Conservation (phyloP, 2,888 invertebrate species). For the Julus scandinavius region DNA sequence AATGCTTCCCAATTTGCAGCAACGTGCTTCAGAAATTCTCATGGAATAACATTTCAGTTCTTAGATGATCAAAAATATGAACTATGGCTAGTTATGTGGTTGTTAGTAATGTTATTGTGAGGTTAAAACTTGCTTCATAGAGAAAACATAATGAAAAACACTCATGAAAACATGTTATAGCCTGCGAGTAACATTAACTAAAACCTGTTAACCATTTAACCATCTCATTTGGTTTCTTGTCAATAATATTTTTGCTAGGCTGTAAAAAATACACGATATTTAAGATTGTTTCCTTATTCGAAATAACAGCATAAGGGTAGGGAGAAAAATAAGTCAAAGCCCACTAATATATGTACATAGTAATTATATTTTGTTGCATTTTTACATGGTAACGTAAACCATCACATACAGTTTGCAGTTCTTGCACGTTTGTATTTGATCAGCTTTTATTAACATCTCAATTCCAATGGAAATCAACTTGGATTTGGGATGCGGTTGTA, state of each 20-base stretch:
- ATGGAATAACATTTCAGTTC: not conserved
- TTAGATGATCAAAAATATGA: not conserved
- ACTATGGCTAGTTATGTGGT: too few relatives aligned
- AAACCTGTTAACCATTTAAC: not conserved
- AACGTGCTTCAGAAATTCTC: not conserved
- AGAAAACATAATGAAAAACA: not conserved
- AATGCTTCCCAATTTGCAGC: not conserved
- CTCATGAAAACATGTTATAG: not conserved
- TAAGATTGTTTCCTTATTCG: not conserved
- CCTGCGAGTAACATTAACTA: not conserved
- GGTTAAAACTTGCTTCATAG: not conserved
- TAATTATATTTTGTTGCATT: slow-evolving; percentile 39
- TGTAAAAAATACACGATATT: not conserved
- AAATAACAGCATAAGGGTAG: not conserved
- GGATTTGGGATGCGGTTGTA: not conserved
- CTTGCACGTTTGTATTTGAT: not conserved
- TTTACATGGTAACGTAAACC: slow-evolving; percentile 28
- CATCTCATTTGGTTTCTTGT: not conserved
- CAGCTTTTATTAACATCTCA: not conserved
- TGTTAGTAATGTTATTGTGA: not conserved
- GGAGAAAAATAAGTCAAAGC: slow-evolving; percentile 4
- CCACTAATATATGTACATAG: slow-evolving; percentile 45
- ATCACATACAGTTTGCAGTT: slow-evolving; percentile 1
- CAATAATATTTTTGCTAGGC: slow-evolving; percentile 23
- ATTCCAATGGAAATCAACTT: not conserved